phyloP scores from a whole-genome alignment of 2,113 vertebrate genomes.

The Colaptes auratus region DNA sequence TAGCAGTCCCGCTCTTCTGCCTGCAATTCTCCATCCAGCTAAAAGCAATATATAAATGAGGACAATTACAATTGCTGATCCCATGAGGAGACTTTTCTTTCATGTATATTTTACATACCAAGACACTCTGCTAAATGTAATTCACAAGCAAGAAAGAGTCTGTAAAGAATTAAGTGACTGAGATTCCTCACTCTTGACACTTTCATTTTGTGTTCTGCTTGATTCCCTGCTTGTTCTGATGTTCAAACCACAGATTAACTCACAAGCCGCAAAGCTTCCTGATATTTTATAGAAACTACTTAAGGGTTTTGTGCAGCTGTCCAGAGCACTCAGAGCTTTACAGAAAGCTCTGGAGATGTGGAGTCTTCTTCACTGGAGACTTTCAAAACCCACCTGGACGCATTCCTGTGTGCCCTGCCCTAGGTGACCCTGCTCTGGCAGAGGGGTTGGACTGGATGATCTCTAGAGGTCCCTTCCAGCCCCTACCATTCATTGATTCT shows the following conservation, averaged over 20 bases:
- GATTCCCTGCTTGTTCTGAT: not conserved
- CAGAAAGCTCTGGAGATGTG: not conserved
- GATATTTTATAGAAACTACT: not conserved
- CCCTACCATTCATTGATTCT: too few species aligned
- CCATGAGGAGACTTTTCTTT: not conserved
- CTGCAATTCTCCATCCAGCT: not conserved
- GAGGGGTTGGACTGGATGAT: too few species aligned
- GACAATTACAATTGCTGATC: not conserved
- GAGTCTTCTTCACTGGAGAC: too few species aligned
- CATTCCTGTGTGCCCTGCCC: too few species aligned
- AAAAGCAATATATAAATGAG: not conserved
- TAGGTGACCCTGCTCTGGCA: too few species aligned
- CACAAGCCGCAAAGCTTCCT: not conserved
- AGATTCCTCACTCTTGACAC: not conserved
- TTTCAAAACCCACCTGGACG: too few species aligned
- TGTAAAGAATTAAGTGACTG: not conserved
- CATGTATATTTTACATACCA: not conserved
- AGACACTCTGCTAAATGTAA: not conserved
- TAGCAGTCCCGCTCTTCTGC: not conserved
- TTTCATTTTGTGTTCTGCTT: not conserved
- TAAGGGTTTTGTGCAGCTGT: not conserved
- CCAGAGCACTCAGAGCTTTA: not conserved
- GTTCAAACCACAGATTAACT: not conserved
- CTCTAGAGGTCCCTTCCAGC: too few species aligned
- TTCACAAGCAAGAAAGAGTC: not conserved